Percentiles rank a stretch among this genome's conserved stretches.
These are phyloP conservation scores for Sardinella longiceps DNA, from an alignment of 2,797 vertebrate genomes.

Conservation along the genomic window DNA sequence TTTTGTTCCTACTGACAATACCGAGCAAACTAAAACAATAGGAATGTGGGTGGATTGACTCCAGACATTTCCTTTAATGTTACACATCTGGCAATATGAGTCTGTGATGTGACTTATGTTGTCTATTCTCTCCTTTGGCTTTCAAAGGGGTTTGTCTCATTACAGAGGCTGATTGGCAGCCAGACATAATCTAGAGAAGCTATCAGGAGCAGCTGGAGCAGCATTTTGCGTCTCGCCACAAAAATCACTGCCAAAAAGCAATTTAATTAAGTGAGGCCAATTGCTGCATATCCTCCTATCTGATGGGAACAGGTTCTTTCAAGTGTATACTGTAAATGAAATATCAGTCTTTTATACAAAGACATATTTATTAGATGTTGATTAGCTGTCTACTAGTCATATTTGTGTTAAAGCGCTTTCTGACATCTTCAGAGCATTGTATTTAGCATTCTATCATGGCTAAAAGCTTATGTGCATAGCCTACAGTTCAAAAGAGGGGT, in stretches of 20 bases:
- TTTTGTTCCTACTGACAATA: too few relatives aligned
- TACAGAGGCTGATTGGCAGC: conserved; percentile 36
- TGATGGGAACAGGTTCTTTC: neutral
- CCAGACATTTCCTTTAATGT: neutral
- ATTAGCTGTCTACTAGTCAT: neutral
- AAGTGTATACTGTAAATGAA: neutral
- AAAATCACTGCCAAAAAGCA: neutral
- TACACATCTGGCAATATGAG: neutral
- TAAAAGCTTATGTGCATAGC: neutral
- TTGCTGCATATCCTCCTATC: neutral
- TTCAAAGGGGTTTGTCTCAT: conserved; percentile 3
- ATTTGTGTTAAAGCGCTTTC: neutral
- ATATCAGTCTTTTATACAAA: neutral
- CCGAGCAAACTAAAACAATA: too few relatives aligned
- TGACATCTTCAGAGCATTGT: neutral
- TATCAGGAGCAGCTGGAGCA: neutral
- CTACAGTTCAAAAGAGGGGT: neutral
- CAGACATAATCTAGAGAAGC: conserved; percentile 11
- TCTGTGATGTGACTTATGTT: too few relatives aligned
- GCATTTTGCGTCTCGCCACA: neutral
- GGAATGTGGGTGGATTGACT: too few relatives aligned
- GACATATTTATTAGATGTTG: neutral
- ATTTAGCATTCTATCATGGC: neutral
- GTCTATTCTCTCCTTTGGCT: neutral
- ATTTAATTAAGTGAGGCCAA: neutral